Evolutionary conservation across 2,888 invertebrate genomes (phyloP), one percentile per base, ranked within the genome.

Genomic region (Cordilura impudica): DNA sequence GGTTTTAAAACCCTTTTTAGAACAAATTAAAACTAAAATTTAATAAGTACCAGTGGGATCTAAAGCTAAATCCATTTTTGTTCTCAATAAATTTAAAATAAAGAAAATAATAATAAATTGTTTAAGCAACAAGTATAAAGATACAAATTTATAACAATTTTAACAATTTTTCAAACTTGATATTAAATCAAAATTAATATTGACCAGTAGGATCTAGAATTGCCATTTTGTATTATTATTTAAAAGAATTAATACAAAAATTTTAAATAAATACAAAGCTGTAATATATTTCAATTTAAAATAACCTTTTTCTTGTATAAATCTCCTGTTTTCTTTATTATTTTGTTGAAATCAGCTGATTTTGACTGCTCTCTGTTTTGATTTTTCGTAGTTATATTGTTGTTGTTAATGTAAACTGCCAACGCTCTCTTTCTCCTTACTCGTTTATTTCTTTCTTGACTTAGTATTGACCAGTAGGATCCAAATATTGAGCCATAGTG

Each of bases 41-140:
- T 85, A 89, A 81, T 89, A 89, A 69, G 89, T 89, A 83, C 89
- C 89, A 79, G 89, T 89, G 78, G 89, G 89, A 82, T 89, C 89
- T 81, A 89, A 83, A 81, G 87, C 85, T 43, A 85, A 83, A 66
- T 83, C 86, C 89, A 89, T 89, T 81, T 84, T 88, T 29, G 63
- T 51, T 10, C 21, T 39, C 31, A 35, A 65, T 47, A 65, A 18
- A 18, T 14, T 53, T 70, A 31, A 2, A 60, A 67, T 14, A 47
- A 2, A 39, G 23, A 56, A 45, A 47, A 16, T 23, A 26, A 14
- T 10, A 18, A n/a, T 21, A 39, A 45, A 47, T 19, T 19, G 3
- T 47, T 18, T 5, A 6, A 45, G 18, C n/a, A n/a, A n/a, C n/a
- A n/a, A n/a, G n/a, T 16, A 4, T 23, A 21, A 26, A 26, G 21